phyloP scores from a whole-genome alignment of 2,888 invertebrate genomes.

The Merodon equestris region DNA sequence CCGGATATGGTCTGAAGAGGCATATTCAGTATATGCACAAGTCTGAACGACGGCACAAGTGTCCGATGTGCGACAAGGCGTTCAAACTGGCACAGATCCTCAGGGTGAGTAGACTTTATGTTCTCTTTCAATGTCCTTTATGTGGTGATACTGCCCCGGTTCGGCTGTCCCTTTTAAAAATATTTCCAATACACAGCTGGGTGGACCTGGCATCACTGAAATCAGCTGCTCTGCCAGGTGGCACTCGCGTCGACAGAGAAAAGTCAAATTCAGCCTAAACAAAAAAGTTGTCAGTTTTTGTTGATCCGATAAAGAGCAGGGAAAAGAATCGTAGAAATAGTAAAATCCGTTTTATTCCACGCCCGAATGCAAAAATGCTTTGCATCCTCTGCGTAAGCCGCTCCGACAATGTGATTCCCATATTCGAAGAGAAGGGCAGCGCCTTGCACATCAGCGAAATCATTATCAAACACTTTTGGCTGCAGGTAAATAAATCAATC shows the following conservation, averaged over 20 bases:
- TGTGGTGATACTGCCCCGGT: no score
- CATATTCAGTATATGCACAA: slow-evolving; percentile 70
- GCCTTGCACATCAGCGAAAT: slow-evolving; percentile 70
- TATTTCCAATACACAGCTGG: no score
- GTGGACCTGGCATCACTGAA: slow-evolving; percentile 59
- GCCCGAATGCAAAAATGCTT: slow-evolving; percentile 27
- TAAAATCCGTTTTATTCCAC: slow-evolving; percentile 1
- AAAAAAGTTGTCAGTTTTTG: slow-evolving; percentile 32
- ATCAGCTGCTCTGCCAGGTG: slow-evolving; percentile 17
- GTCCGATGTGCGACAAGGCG: slow-evolving; percentile 70
- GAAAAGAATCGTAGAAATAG: not conserved
- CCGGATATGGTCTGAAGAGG: slow-evolving; percentile 66
- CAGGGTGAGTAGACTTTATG: slow-evolving; percentile 53
- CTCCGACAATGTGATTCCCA: slow-evolving; percentile 30
- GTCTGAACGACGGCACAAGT: slow-evolving; percentile 68
- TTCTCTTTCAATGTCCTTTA: no score
- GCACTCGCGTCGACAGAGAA: slow-evolving; percentile 23
- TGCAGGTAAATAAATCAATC: slow-evolving; percentile 68
- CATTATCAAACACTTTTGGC: slow-evolving; percentile 73
- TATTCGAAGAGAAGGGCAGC: slow-evolving; percentile 69
- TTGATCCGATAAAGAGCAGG: slow-evolving; percentile 30
- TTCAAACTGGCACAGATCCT: slow-evolving; percentile 68
- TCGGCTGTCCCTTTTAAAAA: no score
- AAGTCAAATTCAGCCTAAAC: slow-evolving; percentile 55
- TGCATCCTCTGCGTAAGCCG: slow-evolving; percentile 52